A percentile compares a stretch with the other conserved stretches of the same genome.
Evolutionary conservation across 2,797 vertebrate species (phyloP).

Genomic region (Eutrigla gurnardus): DNA sequence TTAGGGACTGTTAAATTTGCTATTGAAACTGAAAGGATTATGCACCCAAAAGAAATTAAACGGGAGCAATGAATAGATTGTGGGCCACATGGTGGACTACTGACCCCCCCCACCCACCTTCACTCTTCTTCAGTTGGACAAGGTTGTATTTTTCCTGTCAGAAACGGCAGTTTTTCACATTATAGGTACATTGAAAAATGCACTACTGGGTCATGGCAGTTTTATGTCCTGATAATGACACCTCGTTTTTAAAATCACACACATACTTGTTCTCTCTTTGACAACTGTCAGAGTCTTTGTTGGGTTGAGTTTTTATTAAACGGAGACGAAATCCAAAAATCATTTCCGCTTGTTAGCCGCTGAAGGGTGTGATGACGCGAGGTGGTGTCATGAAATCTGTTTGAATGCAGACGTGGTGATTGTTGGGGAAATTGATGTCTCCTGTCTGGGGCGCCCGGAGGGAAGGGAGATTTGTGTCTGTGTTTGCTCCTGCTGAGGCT

Average conservation of each 20-base stretch:
- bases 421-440: conserved; percentile 67
- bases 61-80: conserved; percentile 86
- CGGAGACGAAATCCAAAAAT: conserved; percentile 40
- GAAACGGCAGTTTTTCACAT: conserved; percentile 41
- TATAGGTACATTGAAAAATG: conserved; percentile 53
- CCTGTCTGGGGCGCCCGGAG: conserved; percentile 46
- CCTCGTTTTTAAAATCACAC: conserved; percentile 21
- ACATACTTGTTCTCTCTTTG: conserved; percentile 25
- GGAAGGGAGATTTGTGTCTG: conserved; percentile 64
- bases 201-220: conserved; percentile 28
- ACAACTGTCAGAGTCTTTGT: conserved; percentile 25
- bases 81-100: conserved; percentile 68
- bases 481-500: conserved; percentile 73
- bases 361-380: conserved; percentile 52
- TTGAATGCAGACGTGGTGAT: conserved; percentile 63
- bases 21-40: conserved; percentile 87
- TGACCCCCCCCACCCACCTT: conserved; percentile 22
- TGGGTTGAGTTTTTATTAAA: conserved; percentile 30
- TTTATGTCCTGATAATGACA: conserved; percentile 59
- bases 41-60: conserved; percentile 88
- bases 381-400: conserved; percentile 63
- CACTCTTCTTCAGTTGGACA: conserved; percentile 34
- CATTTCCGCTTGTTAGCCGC: conserved; percentile 57
- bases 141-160: conserved; percentile 48
- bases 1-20: conserved; percentile 88